These are phyloP conservation scores for Beroe ovata DNA, from an alignment of 37 sponge, comb jelly and placozoan genomes.

Conservation along the genomic window DNA sequence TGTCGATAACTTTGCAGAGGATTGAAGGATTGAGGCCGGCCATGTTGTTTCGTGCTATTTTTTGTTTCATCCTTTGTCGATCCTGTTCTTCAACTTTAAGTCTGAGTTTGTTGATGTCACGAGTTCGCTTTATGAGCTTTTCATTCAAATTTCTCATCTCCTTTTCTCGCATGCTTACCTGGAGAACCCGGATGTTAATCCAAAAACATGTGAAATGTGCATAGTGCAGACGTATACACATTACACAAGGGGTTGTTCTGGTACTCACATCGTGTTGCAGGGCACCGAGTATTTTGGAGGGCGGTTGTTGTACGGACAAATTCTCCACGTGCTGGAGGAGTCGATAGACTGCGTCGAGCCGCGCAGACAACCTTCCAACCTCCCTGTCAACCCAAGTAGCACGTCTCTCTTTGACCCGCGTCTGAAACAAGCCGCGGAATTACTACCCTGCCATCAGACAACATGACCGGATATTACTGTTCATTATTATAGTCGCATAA, in stretches of 20 bases:
- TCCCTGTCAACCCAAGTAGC: constrained; percentile 13
- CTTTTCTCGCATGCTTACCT: not conserved
- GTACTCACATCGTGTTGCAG: constrained; percentile 57
- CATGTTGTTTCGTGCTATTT: not conserved
- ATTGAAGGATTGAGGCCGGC: constrained; percentile 43
- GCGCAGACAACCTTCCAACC: constrained; percentile 26
- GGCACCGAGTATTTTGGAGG: constrained; percentile 6
- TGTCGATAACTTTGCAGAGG: constrained; percentile 67
- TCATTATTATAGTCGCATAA: no score
- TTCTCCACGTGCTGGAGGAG: constrained; percentile 67
- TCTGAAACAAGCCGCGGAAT: no score
- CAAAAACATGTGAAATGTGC: no score
- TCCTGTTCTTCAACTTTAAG: constrained; percentile 37
- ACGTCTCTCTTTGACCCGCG: constrained; percentile 43
- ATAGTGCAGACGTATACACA: no score
- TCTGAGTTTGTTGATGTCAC: constrained; percentile 15
- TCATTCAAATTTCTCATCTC: constrained; percentile 16
- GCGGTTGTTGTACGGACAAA: constrained; percentile 30
- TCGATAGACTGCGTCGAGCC: constrained; percentile 47
- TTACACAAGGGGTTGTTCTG: no score
- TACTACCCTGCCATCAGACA: no score
- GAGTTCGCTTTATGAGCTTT: constrained; percentile 6
- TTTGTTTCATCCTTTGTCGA: not conserved
- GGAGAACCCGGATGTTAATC: no score
- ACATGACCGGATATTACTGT: no score